Evolutionary conservation across 2,113 vertebrate genomes (phyloP), one percentile per base, ranked within the genome.

Genomic region (Scatophagus argus): DNA sequence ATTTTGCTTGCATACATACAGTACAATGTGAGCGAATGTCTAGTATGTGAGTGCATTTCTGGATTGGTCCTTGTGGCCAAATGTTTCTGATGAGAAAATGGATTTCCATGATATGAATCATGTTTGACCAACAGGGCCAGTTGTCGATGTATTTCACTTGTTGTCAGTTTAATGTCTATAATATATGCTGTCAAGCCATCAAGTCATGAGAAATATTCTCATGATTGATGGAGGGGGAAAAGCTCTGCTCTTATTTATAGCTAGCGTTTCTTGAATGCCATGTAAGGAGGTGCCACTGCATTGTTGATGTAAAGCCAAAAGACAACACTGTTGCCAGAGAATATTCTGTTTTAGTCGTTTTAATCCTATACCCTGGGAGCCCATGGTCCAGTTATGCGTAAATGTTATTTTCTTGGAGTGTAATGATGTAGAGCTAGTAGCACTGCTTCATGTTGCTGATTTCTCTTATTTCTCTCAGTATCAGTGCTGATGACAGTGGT

Each of bases 201-300:
- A 68, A n/a, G 70, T 82, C 39, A 36, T 63, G 47, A 78, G 71
- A 86, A 55, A 51, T 13, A 6, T 72, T 60, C 67, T 83, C 41
- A 62, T 81, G 77, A 74, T 69, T 78, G 69, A 82, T 29, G 54
- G 21, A 36, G 31, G 39, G 43, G 21, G 36, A 1, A 29, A 58
- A 65, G 11, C 25, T 38, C 5, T 0, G 2, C 36, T 78, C 44
- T 70, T 83, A 89, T 91, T 91, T 87, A 83, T 88, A 86, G 72
- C 39, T 6, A 46, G 11, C 23, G 25, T 71, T 72, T 77, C 16
- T 49, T 56, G 34, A 29, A 77, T 67, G 64, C 76, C 87, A 85
- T 89, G 67, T 87, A 89, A 88, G 89, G 87, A 81, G 78, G 67
- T 89, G 82, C 36, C 38, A 63, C 32, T 65, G 51, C 49, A 82